Percentiles rank a stretch among this genome's conserved stretches.
Conservation (phyloP, 1,140 invertebrate species). For the Drosophila yakuba region DNA sequence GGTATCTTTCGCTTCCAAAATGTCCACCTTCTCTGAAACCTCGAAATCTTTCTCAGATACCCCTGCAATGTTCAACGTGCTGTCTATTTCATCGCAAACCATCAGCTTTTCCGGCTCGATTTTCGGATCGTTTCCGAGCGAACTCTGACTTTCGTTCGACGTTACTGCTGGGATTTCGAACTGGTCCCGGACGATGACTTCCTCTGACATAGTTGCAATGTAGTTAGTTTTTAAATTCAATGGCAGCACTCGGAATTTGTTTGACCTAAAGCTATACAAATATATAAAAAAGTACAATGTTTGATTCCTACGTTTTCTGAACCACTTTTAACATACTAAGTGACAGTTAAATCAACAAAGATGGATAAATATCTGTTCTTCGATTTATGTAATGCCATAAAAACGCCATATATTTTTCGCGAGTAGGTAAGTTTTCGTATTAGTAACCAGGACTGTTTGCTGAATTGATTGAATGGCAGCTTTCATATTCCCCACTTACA, state of each 20-base stretch:
- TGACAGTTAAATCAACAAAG: constrained; percentile 6
- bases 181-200: constrained; percentile 5
- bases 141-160: constrained; percentile 8
- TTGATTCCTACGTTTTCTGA: not conserved
- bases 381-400: too few species aligned
- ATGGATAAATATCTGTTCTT: not conserved
- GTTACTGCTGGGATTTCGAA: constrained; percentile 19
- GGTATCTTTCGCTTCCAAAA: not conserved
- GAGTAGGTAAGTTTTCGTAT: not conserved
- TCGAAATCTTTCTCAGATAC: not conserved
- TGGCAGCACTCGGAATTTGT: not conserved
- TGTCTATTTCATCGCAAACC: not conserved
- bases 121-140: not conserved
- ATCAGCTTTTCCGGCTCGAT: not conserved
- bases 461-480: constrained; percentile 1
- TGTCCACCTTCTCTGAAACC: not conserved
- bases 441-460: not conserved
- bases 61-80: too few species aligned
- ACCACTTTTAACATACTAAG: not conserved
- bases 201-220: constrained; percentile 34
- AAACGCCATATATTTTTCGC: too few species aligned
- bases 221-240: not conserved
- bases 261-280: constrained; percentile 9
- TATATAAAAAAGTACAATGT: constrained; percentile 21
- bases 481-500: not conserved